Evolutionary conservation across 2,113 vertebrate genomes (phyloP).

Genomic region (Cryptoleucopteryx plumbea): DNA sequence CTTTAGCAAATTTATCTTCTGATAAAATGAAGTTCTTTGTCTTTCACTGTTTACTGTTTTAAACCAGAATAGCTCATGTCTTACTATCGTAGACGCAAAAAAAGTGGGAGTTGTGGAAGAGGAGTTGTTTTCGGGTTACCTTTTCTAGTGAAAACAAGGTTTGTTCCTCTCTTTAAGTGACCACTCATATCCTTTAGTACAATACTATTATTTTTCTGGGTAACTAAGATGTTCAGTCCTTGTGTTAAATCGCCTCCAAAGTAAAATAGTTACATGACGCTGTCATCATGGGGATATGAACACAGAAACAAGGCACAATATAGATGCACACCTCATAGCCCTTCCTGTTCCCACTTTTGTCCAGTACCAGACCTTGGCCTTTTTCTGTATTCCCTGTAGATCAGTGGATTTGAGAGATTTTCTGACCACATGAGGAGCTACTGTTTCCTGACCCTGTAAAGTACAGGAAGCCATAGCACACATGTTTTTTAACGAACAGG

Average conservation of each 20-base stretch:
- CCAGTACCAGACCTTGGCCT: fast-evolving
- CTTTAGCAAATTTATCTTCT: background rate
- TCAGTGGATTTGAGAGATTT: background rate
- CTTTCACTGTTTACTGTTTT: background rate
- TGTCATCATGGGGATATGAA: background rate
- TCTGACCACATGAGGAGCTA: background rate
- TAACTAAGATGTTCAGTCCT: background rate
- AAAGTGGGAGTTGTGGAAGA: background rate
- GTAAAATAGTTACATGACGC: background rate
- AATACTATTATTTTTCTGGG: background rate
- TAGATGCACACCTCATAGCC: background rate
- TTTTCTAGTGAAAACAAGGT: background rate
- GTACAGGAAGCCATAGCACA: background rate
- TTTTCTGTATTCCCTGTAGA: background rate
- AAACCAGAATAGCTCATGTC: background rate
- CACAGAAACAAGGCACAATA: background rate
- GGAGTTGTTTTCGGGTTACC: background rate
- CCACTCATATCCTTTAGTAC: background rate
- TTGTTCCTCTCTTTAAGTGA: background rate
- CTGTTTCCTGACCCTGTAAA: background rate
- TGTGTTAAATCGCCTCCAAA: background rate
- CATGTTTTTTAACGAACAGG: background rate
- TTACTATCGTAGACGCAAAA: background rate
- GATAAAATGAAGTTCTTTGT: background rate
- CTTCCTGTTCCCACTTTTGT: background rate